Percentiles rank a stretch among this genome's conserved stretches.
Evolutionary conservation across 2,113 vertebrate genomes (phyloP).

Genomic region (Amazona vittata): DNA sequence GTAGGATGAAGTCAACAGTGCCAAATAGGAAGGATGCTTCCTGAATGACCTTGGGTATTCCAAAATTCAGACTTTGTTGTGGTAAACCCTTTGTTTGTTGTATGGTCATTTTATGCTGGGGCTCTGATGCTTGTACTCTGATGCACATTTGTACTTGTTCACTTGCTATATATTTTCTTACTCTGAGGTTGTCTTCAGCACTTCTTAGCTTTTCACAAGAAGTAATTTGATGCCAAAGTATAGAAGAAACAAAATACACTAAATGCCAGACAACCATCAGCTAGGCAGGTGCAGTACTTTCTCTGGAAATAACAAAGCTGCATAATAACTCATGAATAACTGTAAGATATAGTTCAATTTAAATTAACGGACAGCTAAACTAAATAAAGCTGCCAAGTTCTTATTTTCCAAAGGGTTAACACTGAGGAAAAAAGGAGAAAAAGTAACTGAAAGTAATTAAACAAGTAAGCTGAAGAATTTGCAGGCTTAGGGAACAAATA

Average conservation of each 20-base stretch:
- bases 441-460: background rate
- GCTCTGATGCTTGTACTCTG: background rate
- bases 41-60: background rate
- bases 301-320: background rate
- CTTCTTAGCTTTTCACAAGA: background rate
- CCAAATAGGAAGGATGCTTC: background rate
- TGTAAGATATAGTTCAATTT: background rate
- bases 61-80: background rate
- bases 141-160: background rate
- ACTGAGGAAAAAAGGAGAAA: background rate
- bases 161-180: background rate
- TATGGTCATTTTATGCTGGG: background rate
- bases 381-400: background rate
- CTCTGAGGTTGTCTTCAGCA: background rate
- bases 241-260: background rate
- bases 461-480: background rate
- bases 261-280: background rate
- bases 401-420: background rate
- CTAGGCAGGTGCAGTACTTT: background rate
- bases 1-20: background rate
- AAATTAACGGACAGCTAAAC: background rate
- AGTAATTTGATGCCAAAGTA: background rate
- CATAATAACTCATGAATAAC: background rate
- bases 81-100: fast-evolving
- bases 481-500: background rate